These are phyloP conservation scores for Xiphophorus birchmanni DNA, from an alignment of 2,797 vertebrate genomes.

Conservation along the genomic window DNA sequence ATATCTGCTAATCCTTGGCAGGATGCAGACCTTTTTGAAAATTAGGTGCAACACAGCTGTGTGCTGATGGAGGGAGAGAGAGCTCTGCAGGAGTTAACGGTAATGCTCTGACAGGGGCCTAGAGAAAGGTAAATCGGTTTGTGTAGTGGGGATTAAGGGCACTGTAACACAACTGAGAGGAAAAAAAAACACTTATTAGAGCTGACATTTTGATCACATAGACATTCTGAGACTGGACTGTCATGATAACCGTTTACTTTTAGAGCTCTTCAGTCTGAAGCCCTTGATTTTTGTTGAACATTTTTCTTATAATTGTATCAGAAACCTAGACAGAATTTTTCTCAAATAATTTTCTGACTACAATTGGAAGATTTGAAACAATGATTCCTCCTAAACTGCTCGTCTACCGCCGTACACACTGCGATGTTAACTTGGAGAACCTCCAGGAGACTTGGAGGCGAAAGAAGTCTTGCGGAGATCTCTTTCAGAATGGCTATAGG, in stretches of 20 bases:
- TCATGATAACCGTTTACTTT: conserved; percentile 20
- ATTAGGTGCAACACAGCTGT: conserved; percentile 50
- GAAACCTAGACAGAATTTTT: conserved; percentile 21
- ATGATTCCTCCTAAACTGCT: conserved; percentile 93
- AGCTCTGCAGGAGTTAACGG: conserved; percentile 38
- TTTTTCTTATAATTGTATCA: conserved; percentile 5
- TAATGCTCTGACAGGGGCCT: conserved; percentile 35
- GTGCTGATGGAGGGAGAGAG: conserved; percentile 26
- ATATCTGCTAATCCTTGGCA: conserved; percentile 68
- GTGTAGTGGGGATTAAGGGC: conserved; percentile 69
- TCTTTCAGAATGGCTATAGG: conserved; percentile 92
- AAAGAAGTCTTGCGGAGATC: conserved; percentile 90
- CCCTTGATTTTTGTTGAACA: conserved; percentile 12
- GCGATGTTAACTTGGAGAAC: conserved; percentile 69
- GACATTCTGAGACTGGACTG: conserved; percentile 38
- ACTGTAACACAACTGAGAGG: conserved; percentile 41
- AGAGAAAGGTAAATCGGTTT: conserved; percentile 67
- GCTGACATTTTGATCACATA: conserved; percentile 49
- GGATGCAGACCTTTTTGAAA: conserved; percentile 51
- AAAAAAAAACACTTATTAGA: conserved; percentile 48
- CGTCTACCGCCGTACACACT: conserved; percentile 82
- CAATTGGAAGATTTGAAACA: conserved; percentile 17
- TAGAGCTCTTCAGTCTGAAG: conserved; percentile 10
- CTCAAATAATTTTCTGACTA: conserved; percentile 14
- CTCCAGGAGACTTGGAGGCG: conserved; percentile 76